phyloP scores from a whole-genome alignment of 2,888 invertebrate genomes.

The Tholera decimalis region DNA sequence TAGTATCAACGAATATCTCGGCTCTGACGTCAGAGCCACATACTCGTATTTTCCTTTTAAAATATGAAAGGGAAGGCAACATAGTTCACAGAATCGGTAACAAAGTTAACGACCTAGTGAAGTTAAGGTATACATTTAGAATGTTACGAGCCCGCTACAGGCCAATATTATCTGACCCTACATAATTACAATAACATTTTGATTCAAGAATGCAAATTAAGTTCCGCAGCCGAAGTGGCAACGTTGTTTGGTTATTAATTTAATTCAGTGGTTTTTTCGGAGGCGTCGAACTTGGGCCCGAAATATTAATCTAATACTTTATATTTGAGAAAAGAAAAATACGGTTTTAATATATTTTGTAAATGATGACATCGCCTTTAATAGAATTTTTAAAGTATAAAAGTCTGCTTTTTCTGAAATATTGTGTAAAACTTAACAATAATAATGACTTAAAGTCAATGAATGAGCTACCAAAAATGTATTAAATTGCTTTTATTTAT shows the following conservation, averaged over 20 bases:
- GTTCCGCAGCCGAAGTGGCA: slow-evolving; percentile 61
- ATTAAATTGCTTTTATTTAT: too few species aligned
- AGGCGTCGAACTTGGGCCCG: slow-evolving; percentile 59
- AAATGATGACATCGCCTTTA: slow-evolving; percentile 41
- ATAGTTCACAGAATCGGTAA: slow-evolving; percentile 35
- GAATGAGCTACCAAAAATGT: too few species aligned
- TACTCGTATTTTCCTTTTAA: slow-evolving; percentile 30
- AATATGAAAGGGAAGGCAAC: slow-evolving; percentile 27
- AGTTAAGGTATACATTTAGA: slow-evolving; percentile 47
- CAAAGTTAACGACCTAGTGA: slow-evolving; percentile 33
- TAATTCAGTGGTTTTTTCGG: slow-evolving; percentile 68
- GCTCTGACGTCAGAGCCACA: slow-evolving; percentile 10
- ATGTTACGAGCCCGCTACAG: slow-evolving; percentile 44
- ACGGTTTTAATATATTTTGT: slow-evolving; percentile 56
- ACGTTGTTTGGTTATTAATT: slow-evolving; percentile 75
- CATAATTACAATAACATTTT: slow-evolving; percentile 78
- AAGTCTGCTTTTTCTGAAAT: not conserved
- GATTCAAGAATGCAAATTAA: slow-evolving; percentile 79
- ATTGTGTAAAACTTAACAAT: slow-evolving; percentile 8
- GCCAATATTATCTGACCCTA: slow-evolving; percentile 70
- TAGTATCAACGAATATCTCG: slow-evolving; percentile 15
- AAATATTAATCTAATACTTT: slow-evolving; percentile 60
- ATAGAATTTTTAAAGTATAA: slow-evolving; percentile 9
- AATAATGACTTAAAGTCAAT: not conserved
- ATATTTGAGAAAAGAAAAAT: slow-evolving; percentile 55